phyloP scores from a whole-genome alignment of 2,797 vertebrate species.

The Sebastes paucispinis region DNA sequence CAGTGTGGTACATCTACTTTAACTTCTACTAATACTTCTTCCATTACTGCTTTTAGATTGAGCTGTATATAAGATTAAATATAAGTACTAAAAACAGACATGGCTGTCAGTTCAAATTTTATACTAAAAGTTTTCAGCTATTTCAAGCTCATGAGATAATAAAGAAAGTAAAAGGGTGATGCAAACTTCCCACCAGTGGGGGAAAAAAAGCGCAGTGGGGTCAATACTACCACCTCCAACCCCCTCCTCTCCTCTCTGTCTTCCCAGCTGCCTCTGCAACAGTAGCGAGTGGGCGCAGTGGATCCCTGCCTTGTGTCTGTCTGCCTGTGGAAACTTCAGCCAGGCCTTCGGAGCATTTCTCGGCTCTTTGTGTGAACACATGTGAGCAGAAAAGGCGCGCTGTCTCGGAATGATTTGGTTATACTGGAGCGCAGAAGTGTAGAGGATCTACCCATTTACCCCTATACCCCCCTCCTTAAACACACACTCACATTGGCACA shows the following conservation, averaged over 20 bases:
- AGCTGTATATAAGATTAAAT: neutral
- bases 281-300: constrained; percentile 66
- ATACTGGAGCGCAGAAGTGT: constrained; percentile 35
- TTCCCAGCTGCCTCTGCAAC: constrained; percentile 64
- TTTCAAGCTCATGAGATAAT: neutral
- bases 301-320: constrained; percentile 22
- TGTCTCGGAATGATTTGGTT: constrained; percentile 77
- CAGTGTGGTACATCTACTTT: neutral
- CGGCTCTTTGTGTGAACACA: constrained; percentile 70
- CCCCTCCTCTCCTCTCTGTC: neutral
- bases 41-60: neutral
- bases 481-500: constrained; percentile 3
- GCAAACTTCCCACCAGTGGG: constrained; percentile 41
- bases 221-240: constrained; percentile 31
- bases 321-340: constrained; percentile 51
- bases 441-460: neutral
- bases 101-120: neutral
- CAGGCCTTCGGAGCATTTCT: constrained; percentile 49
- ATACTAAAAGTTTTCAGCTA: neutral
- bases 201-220: constrained; percentile 41
- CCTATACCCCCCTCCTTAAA: neutral
- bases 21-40: neutral
- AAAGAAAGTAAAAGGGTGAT: neutral
- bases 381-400: constrained; percentile 73
- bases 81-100: no score